Conservation (phyloP, 2,797 vertebrate species). For the Dicrostonyx torquatus region DNA sequence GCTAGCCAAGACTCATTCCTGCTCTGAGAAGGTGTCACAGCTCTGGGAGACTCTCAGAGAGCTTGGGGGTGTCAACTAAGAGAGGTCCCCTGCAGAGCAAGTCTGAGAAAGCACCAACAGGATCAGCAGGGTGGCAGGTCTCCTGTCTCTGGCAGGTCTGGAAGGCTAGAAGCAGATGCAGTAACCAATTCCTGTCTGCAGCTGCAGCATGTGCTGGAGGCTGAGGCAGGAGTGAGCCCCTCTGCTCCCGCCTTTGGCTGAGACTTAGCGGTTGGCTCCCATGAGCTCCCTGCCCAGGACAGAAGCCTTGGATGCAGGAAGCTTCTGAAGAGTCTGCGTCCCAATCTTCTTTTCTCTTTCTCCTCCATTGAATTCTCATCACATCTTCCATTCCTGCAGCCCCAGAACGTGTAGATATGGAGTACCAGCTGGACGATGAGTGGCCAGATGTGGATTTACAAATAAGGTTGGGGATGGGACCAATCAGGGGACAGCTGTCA, state of each 20-base stretch:
- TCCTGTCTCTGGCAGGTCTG: not conserved
- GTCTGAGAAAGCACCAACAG: not conserved
- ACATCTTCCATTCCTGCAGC: not conserved
- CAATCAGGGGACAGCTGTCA: not conserved
- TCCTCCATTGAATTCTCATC: not conserved
- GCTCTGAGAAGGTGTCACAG: not conserved
- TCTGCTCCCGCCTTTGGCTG: not conserved
- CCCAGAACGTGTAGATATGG: not conserved
- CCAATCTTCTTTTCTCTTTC: not conserved
- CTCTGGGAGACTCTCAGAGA: not conserved
- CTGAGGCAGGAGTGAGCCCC: not conserved
- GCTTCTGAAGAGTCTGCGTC: not conserved
- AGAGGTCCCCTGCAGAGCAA: not conserved
- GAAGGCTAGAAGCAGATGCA: not conserved
- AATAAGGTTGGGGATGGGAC: not conserved
- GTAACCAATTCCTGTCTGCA: not conserved
- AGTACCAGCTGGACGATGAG: not conserved
- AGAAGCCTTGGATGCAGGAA: not conserved
- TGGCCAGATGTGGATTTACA: not conserved
- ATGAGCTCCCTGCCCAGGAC: not conserved
- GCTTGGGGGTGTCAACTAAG: not conserved
- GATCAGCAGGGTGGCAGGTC: not conserved
- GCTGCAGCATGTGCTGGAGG: not conserved
- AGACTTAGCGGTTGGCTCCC: too few species aligned
- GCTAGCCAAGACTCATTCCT: too few species aligned